Conservation (phyloP, 2,888 invertebrate genomes). For the Digitonthophagus gazella region DNA sequence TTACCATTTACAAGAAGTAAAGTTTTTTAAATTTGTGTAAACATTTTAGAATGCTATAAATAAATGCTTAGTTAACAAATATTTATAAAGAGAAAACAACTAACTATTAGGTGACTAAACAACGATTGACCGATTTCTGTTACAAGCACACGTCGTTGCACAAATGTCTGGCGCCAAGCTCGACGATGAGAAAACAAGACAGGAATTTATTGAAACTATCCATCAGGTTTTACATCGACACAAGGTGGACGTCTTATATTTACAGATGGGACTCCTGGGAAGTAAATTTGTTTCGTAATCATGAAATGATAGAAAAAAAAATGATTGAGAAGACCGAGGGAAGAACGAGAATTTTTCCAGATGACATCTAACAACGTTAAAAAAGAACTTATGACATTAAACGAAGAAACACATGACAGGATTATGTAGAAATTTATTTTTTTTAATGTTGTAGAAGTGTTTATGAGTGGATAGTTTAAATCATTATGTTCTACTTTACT, state of each 20-base stretch:
- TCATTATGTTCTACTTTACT: too few species aligned
- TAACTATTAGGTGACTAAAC: background rate
- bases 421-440: background rate
- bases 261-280: background rate
- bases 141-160: background rate
- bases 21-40: too few species aligned
- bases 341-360: constrained; percentile 1
- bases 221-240: background rate
- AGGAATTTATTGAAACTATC: background rate
- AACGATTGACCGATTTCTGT: background rate
- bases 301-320: background rate
- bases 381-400: constrained; percentile 11
- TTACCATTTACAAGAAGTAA: too few species aligned
- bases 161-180: background rate
- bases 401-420: background rate
- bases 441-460: too few species aligned
- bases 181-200: background rate
- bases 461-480: too few species aligned
- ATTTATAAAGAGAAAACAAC: background rate
- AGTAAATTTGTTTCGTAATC: background rate
- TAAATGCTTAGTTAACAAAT: background rate
- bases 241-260: background rate
- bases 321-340: background rate
- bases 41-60: background rate
- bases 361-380: constrained; percentile 3